Base-by-base conservation (phyloP, 2,888 invertebrate genomes). In the Drosophila atripex region DNA sequence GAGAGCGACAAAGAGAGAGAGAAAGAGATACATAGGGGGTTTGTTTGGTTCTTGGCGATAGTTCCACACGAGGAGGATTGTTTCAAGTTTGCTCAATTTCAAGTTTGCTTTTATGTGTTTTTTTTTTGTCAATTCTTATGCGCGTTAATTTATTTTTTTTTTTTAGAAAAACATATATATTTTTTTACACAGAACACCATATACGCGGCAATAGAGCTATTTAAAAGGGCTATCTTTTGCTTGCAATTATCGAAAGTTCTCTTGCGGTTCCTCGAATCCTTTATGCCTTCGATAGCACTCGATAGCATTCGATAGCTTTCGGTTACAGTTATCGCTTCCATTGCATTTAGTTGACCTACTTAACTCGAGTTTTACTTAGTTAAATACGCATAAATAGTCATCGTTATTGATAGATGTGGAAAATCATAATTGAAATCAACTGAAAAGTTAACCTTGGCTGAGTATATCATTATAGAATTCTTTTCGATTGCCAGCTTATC, bases 131-230 rank as follows among this genome's bases (percentile, higher is more conserved):
- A 32, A 46, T 14, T 41, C 47, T 50, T 45, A 23, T 46, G 46
- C 65, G 64, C 53, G 28, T 54, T 45, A 6, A 46, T 59, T 45
- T 76, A 59, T 61, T 65, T 70, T 32, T n/a, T 38, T 47, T 51
- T 32, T 43, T 63, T 76, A 63, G 61, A 50, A 65, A 82, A 61
- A 60, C 8, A 65, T 73, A 71, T 64, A 64, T 70, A 64, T 70
- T 52, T 72, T 68, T 77, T 59, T 72, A 77, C 76, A 91, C 89
- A 90, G 90, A 91, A 90, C 91, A 88, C 90, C 91, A 91, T 90
- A 90, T 91, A 91, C 91, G 90, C 91, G 91, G 90, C 90, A 90
- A 90, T 88, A 89, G 90, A 90, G 90, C 90, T 91, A 86, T 87
- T 78, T 65, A 9, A 51, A 60, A 53, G 76, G 69, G 47, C 73